Percentiles rank a stretch among this genome's conserved stretches.
phyloP scores from a whole-genome alignment of 1,140 invertebrate genomes.

The Trigoniulus corallinus region DNA sequence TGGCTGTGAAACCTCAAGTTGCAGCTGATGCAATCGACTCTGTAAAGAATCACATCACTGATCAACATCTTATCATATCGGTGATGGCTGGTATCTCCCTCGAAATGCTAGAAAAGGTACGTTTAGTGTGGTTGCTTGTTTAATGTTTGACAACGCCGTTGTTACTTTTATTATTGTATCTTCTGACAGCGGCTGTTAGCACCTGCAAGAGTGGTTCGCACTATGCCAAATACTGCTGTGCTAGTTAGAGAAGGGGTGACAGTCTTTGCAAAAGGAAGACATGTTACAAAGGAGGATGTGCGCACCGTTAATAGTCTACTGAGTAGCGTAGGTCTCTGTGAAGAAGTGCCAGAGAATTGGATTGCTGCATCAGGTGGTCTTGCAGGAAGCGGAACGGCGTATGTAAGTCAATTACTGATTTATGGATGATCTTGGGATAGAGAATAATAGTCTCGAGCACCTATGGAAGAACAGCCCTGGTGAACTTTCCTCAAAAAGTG shows the following conservation, averaged over 20 bases:
- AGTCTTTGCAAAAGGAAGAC: slow-evolving; percentile 51
- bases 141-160: too few relatives aligned
- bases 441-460: background rate
- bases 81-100: slow-evolving; percentile 82
- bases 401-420: slow-evolving; percentile 39
- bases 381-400: slow-evolving; percentile 88
- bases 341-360: slow-evolving; percentile 66
- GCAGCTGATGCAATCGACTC: slow-evolving; percentile 21
- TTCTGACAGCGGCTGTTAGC: too few relatives aligned
- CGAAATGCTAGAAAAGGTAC: slow-evolving; percentile 59
- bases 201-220: slow-evolving; percentile 66
- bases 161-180: too few relatives aligned
- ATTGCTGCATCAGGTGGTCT: slow-evolving; percentile 85
- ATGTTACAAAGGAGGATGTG: slow-evolving; percentile 41
- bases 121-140: background rate
- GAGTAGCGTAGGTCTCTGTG: slow-evolving; percentile 67
- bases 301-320: slow-evolving; percentile 54
- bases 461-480: too few relatives aligned
- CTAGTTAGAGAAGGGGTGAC: slow-evolving; percentile 68
- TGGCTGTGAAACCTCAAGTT: slow-evolving; percentile 37
- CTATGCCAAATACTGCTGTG: slow-evolving; percentile 91
- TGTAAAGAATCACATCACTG: background rate
- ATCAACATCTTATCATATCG: slow-evolving; percentile 50
- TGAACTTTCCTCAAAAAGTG: too few relatives aligned
- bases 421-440: slow-evolving; percentile 1